Conservation (phyloP, 2,113 vertebrate genomes). For the Sterna hirundo region DNA sequence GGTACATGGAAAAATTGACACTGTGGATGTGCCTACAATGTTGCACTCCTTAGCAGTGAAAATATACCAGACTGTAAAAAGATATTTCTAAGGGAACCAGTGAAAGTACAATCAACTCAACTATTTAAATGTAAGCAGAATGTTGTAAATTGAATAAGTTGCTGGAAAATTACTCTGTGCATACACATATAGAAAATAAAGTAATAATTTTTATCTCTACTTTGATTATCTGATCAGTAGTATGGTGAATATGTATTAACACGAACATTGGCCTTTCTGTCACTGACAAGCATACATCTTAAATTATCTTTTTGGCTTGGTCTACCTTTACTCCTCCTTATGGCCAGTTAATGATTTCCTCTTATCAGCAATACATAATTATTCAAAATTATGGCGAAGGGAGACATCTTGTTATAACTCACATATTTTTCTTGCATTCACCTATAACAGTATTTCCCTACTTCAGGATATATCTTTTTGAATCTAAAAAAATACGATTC, state of each 20-base stretch:
- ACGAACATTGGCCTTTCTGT: neutral
- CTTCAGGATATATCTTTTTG: slow-evolving; percentile 44
- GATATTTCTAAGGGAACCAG: neutral
- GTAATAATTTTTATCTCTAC: neutral
- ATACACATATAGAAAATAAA: neutral
- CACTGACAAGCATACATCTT: neutral
- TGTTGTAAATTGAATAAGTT: neutral
- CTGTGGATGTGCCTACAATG: neutral
- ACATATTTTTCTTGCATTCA: neutral
- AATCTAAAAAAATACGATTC: neutral
- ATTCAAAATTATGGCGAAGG: neutral
- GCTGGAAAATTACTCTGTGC: neutral
- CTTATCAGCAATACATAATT: neutral
- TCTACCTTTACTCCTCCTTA: neutral
- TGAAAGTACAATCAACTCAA: neutral
- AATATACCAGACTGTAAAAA: neutral
- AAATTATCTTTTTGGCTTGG: neutral
- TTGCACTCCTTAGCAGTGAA: neutral
- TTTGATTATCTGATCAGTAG: neutral
- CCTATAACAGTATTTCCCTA: slow-evolving; percentile 20
- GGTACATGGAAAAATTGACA: rapidly evolving
- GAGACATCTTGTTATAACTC: neutral
- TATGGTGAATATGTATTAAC: neutral
- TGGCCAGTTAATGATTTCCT: neutral
- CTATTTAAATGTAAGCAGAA: neutral